A percentile compares a stretch with the other conserved stretches of the same genome.
phyloP scores from a whole-genome alignment of 2,888 invertebrate genomes.

The Lasioglossum malachurum region DNA sequence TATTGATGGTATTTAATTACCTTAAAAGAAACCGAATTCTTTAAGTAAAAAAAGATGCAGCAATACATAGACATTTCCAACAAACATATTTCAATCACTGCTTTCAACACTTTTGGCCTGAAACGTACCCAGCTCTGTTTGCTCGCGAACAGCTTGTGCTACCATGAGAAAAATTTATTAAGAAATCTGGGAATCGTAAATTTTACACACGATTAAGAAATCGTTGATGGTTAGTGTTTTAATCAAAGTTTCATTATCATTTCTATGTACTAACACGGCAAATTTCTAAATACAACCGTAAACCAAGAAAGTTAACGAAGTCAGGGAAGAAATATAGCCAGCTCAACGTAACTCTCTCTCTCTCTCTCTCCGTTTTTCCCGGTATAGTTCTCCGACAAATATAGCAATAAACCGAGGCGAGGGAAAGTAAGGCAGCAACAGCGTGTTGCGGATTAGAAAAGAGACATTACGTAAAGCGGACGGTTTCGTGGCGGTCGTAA shows the following conservation, averaged over 20 bases:
- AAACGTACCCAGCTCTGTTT: too few relatives aligned
- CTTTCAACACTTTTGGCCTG: too few relatives aligned
- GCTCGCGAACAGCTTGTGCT: too few relatives aligned
- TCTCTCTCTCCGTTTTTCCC: background rate
- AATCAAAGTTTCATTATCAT: background rate
- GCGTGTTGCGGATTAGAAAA: background rate
- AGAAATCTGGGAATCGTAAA: too few relatives aligned
- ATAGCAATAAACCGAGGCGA: background rate
- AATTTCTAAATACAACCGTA: background rate
- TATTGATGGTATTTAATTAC: too few relatives aligned
- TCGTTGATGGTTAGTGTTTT: background rate
- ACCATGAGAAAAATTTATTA: too few relatives aligned
- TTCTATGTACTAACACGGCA: background rate
- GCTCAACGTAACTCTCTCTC: background rate
- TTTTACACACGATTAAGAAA: too few relatives aligned
- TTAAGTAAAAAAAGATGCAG: too few relatives aligned
- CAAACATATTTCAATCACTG: too few relatives aligned
- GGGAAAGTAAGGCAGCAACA: conserved; percentile 3
- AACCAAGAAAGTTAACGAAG: background rate
- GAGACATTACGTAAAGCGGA: background rate
- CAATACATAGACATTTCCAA: too few relatives aligned
- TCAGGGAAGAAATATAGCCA: background rate
- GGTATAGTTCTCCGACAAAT: background rate
- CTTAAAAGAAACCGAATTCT: too few relatives aligned
- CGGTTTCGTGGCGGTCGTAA: background rate